Evolutionary conservation across 1,140 invertebrate genomes (phyloP), one percentile per base, ranked within the genome.

Genomic region (Nebria ingens): DNA sequence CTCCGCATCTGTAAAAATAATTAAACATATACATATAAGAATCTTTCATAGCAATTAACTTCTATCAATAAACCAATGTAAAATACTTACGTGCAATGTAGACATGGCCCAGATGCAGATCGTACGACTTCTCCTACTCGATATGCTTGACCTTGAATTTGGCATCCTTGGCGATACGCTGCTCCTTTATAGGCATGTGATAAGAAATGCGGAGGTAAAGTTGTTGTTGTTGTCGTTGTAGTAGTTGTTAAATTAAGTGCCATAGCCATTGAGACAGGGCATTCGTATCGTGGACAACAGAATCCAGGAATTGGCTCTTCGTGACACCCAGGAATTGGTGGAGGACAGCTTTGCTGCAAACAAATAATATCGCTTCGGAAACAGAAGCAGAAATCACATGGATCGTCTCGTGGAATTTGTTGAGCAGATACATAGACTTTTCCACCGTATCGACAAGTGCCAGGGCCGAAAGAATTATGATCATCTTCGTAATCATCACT

Each of bases 381-480:
- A 77, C 93, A 96, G 84, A 96, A 96, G 72, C 93, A 96, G 77
- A 95, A 96, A 67, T 95, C 91, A 68, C 93, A 96, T 21, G 92
- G 90, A 76, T 96, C 90, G 57, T 93, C 88, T 61, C 91, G 76
- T 19, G 91, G 91, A 59, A 96, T 93, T 75, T 96, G 93, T 74
- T 95, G 91, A 2, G 92, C 92, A 1, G 91, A 94, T 23, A 93
- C 88, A 66, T 91, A 95, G 29, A 94, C 83, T 72, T 91, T 91
- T 61, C 91, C 89, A 50, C 90, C 89, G 65, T 91, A 94, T 61
- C 91, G 76, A 67, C 92, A 95, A 25, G 90, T 93, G 56, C 90
- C 90, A 21, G 88, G 89, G 45, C 89, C 89, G 62, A 89, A 88
- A 2, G 83, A 73, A 59, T 79, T 79, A 63, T 83, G 80, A 61